A percentile compares a stretch with the other conserved stretches of the same genome.
These are phyloP conservation scores for Platysternon megacephalum DNA, from an alignment of 2,113 vertebrate species.

Conservation along the genomic window DNA sequence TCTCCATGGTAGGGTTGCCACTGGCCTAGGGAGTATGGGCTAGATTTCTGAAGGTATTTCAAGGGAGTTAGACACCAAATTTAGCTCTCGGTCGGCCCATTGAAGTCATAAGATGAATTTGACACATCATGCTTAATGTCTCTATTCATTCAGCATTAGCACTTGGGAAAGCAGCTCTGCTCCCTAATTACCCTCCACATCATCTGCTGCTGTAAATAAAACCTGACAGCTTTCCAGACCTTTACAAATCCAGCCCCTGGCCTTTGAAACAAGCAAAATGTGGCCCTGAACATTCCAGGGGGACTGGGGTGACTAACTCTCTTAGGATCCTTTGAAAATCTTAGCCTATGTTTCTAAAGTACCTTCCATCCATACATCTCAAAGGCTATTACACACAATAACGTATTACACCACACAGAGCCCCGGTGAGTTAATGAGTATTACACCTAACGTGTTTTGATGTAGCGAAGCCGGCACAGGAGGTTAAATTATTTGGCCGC, in stretches of 20 bases:
- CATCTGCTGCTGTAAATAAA: not conserved
- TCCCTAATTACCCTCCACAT: not conserved
- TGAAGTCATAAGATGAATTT: too few species aligned
- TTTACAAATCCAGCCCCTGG: not conserved
- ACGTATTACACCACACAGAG: too few species aligned
- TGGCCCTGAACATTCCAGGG: not conserved
- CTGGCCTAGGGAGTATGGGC: not conserved
- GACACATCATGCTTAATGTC: too few species aligned
- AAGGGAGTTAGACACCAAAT: not conserved
- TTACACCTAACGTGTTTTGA: not conserved
- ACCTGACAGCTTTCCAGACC: not conserved
- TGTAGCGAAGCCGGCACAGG: not conserved
- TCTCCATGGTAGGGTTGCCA: too few species aligned
- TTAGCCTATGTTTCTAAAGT: not conserved
- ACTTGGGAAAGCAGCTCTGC: too few species aligned
- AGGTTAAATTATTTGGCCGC: not conserved
- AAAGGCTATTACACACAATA: too few species aligned
- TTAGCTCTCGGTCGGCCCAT: too few species aligned
- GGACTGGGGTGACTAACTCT: not conserved
- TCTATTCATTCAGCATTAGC: too few species aligned
- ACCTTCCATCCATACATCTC: not conserved
- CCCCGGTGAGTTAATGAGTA: not conserved
- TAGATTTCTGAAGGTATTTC: not conserved
- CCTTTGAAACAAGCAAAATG: not conserved
- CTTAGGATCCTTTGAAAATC: not conserved